These are phyloP conservation scores for Microctenopoma stevenorrisi DNA, from an alignment of 2,797 vertebrate genomes.

Conservation along the genomic window DNA sequence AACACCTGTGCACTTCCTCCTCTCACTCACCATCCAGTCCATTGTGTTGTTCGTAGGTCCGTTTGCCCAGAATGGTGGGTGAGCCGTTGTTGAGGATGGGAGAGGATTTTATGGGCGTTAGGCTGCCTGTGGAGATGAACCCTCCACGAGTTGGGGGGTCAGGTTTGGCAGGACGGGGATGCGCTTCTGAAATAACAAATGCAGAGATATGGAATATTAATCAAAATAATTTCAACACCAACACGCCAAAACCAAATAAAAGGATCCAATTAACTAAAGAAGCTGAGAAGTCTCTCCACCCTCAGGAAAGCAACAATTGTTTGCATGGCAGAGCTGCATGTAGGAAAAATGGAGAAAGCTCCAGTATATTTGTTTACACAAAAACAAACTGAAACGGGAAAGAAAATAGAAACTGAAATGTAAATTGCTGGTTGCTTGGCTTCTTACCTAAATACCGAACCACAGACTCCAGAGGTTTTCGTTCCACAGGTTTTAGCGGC, in stretches of 20 bases:
- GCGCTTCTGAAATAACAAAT: constrained; percentile 85
- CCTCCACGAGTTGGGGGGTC: constrained; percentile 84
- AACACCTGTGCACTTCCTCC: neutral
- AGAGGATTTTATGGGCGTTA: constrained; percentile 92
- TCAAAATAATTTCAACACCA: too few species aligned
- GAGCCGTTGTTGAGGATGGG: constrained; percentile 97
- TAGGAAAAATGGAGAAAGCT: too few species aligned
- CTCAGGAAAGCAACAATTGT: too few species aligned
- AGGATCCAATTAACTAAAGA: too few species aligned
- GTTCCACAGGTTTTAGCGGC: constrained; percentile 90
- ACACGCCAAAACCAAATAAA: too few species aligned
- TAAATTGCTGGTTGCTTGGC: accelerated
- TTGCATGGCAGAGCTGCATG: too few species aligned
- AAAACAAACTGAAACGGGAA: constrained; percentile 1
- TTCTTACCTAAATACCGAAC: constrained; percentile 93
- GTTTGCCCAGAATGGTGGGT: constrained; percentile 97
- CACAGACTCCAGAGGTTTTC: constrained; percentile 97
- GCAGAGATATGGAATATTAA: too few species aligned
- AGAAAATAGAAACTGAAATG: neutral
- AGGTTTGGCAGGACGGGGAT: constrained; percentile 91
- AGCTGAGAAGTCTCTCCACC: too few species aligned
- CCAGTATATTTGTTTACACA: neutral
- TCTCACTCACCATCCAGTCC: constrained; percentile 90
- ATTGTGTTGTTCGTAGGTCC: constrained; percentile 97
- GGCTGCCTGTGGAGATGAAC: constrained; percentile 87